These are phyloP conservation scores for Crypturellus undulatus DNA, from an alignment of 2,113 vertebrate genomes.

Conservation along the genomic window DNA sequence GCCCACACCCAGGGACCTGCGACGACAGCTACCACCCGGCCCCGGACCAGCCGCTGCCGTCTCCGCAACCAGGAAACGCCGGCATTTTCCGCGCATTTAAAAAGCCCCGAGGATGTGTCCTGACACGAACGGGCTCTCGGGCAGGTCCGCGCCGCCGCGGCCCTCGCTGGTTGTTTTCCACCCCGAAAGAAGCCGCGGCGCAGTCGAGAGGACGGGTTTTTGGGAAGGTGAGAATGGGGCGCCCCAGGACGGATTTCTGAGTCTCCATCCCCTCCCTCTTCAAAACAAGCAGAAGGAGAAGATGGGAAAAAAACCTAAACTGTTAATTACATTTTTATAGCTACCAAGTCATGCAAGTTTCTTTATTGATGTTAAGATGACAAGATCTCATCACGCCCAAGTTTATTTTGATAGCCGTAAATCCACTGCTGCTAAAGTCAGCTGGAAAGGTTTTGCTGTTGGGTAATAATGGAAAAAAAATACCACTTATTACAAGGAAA, in stretches of 20 bases:
- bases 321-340: slow-evolving; percentile 43
- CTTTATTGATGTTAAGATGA: slow-evolving; percentile 40
- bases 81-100: neutral
- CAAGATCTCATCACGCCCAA: slow-evolving; percentile 61
- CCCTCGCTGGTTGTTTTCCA: fast-evolving
- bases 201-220: neutral
- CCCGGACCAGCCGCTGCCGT: neutral
- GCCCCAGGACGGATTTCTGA: neutral
- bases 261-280: neutral
- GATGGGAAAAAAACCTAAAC: slow-evolving; percentile 22
- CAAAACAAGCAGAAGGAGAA: neutral
- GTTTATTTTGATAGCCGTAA: slow-evolving; percentile 47
- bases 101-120: neutral
- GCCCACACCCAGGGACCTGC: slow-evolving; percentile 51
- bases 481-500: slow-evolving; percentile 14
- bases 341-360: neutral
- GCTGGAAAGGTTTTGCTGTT: slow-evolving; percentile 42
- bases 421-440: slow-evolving; percentile 48
- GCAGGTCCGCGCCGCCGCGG: neutral
- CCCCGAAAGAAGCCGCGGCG: neutral
- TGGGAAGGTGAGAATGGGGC: neutral
- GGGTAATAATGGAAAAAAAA: slow-evolving; percentile 57
- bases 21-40: slow-evolving; percentile 37
- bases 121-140: neutral
- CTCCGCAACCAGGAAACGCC: slow-evolving; percentile 13